Conservation (phyloP, 2,113 vertebrate species). For the Ariopsis seemanni region DNA sequence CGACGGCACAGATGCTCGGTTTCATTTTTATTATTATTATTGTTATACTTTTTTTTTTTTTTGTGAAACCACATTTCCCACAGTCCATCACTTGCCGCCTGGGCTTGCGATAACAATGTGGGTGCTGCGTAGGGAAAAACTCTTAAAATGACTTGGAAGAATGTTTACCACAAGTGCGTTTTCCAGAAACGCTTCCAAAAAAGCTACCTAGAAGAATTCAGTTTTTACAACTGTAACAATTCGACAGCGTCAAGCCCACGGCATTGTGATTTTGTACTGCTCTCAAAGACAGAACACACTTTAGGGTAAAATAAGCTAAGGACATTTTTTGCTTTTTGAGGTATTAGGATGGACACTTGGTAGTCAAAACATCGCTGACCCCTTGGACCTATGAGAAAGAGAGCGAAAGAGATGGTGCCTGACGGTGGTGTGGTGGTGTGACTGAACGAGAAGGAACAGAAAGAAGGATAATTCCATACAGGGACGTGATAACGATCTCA, state of each 20-base stretch:
- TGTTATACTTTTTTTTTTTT: neutral
- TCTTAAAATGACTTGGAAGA: slow-evolving; percentile 45
- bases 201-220: slow-evolving; percentile 41
- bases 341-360: slow-evolving; percentile 36
- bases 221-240: slow-evolving; percentile 42
- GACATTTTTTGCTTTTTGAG: neutral
- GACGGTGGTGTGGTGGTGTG: slow-evolving; percentile 11
- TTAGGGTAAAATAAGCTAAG: neutral
- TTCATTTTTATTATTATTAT: neutral
- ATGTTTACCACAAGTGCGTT: slow-evolving; percentile 46
- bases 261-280: neutral
- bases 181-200: slow-evolving; percentile 44
- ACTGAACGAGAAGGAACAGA: slow-evolving; percentile 33
- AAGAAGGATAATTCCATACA: slow-evolving; percentile 64
- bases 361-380: slow-evolving; percentile 52
- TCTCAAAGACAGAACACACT: slow-evolving; percentile 25
- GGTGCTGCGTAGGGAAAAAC: slow-evolving; percentile 49
- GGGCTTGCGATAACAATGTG: slow-evolving; percentile 45
- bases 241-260: slow-evolving; percentile 1
- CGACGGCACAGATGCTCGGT: neutral
- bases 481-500: slow-evolving; percentile 64
- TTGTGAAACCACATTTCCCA: slow-evolving; percentile 40
- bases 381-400: slow-evolving; percentile 21
- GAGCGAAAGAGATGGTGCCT: slow-evolving; percentile 32
- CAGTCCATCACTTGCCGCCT: slow-evolving; percentile 33